Conservation (phyloP, 37 sponge, comb jelly and placozoan species). For the Ephydatia muelleri region DNA sequence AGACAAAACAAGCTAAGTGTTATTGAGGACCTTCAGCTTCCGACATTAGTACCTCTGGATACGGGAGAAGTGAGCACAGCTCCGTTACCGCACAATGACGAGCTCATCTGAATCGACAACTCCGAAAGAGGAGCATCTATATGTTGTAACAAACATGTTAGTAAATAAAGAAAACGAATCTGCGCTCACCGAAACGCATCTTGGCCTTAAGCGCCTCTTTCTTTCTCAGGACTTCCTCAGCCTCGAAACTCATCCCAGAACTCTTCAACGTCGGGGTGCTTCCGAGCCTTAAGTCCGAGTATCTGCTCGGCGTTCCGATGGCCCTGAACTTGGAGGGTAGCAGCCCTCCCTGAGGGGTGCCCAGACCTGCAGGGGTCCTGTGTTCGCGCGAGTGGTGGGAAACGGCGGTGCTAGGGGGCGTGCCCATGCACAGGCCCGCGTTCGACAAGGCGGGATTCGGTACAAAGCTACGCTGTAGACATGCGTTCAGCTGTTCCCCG, state of each 20-base stretch:
- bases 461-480: not conserved
- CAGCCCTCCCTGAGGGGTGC: not conserved
- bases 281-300: not conserved
- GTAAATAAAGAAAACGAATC: too few species aligned
- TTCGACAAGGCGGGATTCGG: not conserved
- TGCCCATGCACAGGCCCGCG: not conserved
- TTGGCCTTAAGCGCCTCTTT: not conserved
- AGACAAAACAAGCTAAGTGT: not conserved
- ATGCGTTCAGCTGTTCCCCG: not conserved
- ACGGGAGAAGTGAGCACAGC: not conserved
- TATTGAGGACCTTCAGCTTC: not conserved
- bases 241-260: not conserved
- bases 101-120: not conserved
- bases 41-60: not conserved
- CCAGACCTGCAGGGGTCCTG: not conserved
- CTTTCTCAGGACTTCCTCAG: not conserved
- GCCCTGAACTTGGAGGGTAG: not conserved
- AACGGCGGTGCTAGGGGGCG: not conserved
- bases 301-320: not conserved
- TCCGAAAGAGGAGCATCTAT: not conserved
- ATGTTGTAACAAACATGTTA: not conserved
- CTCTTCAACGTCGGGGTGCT: not conserved
- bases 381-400: not conserved
- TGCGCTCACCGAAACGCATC: not conserved
- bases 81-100: not conserved